A percentile compares a stretch with the other conserved stretches of the same genome.
These are phyloP conservation scores for Ailuropoda melanoleuca DNA, from an alignment of 2,113 vertebrate genomes.

Conservation along the genomic window DNA sequence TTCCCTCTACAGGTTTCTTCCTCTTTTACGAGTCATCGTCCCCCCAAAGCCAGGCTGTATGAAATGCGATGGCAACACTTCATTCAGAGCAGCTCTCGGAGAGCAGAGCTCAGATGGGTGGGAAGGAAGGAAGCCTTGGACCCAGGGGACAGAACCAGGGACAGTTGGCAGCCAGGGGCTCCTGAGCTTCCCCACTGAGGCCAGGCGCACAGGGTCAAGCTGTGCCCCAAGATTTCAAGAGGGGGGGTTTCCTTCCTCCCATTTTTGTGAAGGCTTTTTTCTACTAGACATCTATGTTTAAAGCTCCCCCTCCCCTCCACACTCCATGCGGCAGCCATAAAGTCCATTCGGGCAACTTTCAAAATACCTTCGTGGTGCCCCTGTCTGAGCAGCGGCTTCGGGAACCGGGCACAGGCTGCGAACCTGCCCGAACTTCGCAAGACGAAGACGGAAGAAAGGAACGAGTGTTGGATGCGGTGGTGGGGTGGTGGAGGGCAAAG, in stretches of 20 bases:
- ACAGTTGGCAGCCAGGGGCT: rapidly evolving
- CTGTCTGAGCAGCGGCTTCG: background rate
- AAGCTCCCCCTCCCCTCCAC: rapidly evolving
- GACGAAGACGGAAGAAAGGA: background rate
- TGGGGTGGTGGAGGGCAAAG: background rate
- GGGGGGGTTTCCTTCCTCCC: background rate
- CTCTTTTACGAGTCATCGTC: background rate
- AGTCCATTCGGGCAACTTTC: background rate
- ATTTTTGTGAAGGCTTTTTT: background rate
- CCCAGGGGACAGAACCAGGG: background rate
- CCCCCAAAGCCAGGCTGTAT: background rate
- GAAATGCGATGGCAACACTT: background rate
- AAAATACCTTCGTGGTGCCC: background rate
- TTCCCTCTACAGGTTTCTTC: background rate
- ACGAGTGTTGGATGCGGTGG: rapidly evolving
- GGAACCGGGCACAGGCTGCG: rapidly evolving
- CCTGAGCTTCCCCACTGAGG: background rate
- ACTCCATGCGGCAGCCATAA: background rate
- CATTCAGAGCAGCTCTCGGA: background rate
- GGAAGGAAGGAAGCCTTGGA: background rate
- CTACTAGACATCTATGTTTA: background rate
- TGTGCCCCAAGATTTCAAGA: background rate
- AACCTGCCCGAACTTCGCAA: background rate
- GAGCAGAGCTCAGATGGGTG: background rate
- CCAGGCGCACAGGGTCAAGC: too few relatives aligned